Evolutionary conservation across 2,888 invertebrate species (phyloP), one percentile per base, ranked within the genome.

Genomic region (Ceriagrion tenellum): DNA sequence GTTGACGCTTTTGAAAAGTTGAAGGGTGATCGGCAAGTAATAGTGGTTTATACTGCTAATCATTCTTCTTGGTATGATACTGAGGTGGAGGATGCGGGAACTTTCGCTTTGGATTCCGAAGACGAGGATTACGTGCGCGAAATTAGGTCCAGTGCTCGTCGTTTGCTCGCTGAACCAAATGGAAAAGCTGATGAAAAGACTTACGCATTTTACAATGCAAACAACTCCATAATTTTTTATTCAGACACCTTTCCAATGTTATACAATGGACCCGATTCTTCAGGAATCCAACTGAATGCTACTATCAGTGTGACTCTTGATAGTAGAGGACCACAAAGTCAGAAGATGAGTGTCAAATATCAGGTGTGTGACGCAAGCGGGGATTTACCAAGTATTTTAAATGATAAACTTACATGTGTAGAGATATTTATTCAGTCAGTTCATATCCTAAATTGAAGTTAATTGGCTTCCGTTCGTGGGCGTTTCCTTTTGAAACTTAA

Each of bases 31-130:
- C 95, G 90, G 96, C 97, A 97, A 89, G 97, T 98, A 0, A 96
- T 98, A 18, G 98, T 97, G 0, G 95, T 98, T 0, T 98, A 98
- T 96, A 98, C 98, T 0, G 98, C 97, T 0, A 96, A 97, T 59
- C 97, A 97, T 96, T 97, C 97, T 0, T 98, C 98, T 35, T 97
- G 97, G 97, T 97, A 97, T 95, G 96, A 96, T 88, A 96, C 96
- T 63, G 96, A 96, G 69, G 95, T 95, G 35, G 74, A 81, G 95
- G 95, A 95, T 47, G 47, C 55, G 4, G 20, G 18, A 10, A 47
- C 55, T 6, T 74, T 74, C 35, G 55, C 55, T 47, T 90, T 55
- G 6, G 89, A 90, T 20, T 81, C 74, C 55, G 90, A 95, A 10
- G 81, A 95, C 55, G 95, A 95, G 1, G 81, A 90, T 55, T 74